Evolutionary conservation across 1,140 invertebrate species (phyloP), one percentile per base, ranked within the genome.

Genomic region (Brachionus paranguensis): DNA sequence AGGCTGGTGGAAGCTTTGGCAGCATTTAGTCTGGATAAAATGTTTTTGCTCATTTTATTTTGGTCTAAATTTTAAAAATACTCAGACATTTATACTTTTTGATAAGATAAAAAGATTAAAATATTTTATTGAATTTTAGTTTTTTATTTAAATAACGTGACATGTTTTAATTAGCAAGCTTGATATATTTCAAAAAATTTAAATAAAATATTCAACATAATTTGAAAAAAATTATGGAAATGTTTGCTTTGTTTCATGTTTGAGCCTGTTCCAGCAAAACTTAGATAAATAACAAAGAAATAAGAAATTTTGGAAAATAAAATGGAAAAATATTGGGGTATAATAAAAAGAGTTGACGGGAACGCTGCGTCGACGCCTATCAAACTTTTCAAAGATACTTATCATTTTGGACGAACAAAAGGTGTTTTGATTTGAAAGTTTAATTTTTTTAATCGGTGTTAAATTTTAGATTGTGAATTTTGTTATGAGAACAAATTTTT

Each of bases 391-490:
- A 81, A 81, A 68, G 37, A 60, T n/a, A 65, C 20, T 17, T 64
- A 81, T 37, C 20, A 4, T 60, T 81, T 81, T 20, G 78, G 78
- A 64, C 27, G 78, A 81, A 3, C 78, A 6, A 37, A 81, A 64
- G 78, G 78, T 81, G 24, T 33, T 81, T 81, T 29, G n/a, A 17
- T 78, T 33, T n/a, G 12, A n/a, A 0, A 20, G 8, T 47, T 78
- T 5, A 47, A 78, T 41, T n/a, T 47, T 6, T 29, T 43, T 47
- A 20, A 47, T 78, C 24, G 17, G 14, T 1, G 14, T 64, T n/a
- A 47, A n/a, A 53, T 86, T 86, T 27, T 78, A 88, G 88, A 86
- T 50, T 86, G 86, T 87, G 87, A 88, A 68, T 65, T 88, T 8
- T 60, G 83, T 53, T 85, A 86, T 20, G 14, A 84, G 17, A 89